Conservation (phyloP, 1,140 invertebrate species). For the Bombus waltoni region DNA sequence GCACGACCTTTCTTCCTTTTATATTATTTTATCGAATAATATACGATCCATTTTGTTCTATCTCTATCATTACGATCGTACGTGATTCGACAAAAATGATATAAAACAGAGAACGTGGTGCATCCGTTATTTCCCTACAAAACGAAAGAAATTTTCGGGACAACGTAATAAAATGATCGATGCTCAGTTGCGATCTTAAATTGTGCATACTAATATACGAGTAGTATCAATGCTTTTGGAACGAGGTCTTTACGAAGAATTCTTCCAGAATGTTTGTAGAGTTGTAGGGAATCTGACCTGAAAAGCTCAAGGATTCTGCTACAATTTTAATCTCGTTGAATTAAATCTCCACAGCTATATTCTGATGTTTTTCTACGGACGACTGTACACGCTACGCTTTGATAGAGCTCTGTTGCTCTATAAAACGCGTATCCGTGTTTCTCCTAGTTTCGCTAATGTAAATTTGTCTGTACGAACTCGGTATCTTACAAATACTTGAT, state of each 20-base stretch:
- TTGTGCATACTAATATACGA: too few species aligned
- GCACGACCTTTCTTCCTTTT: too few species aligned
- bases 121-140: too few species aligned
- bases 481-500: conserved; percentile 22
- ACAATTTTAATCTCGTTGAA: conserved; percentile 15
- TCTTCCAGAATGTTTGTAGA: too few species aligned
- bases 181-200: background rate
- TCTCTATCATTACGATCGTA: too few species aligned
- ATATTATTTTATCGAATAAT: too few species aligned
- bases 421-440: background rate
- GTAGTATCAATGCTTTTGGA: too few species aligned
- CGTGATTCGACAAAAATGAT: too few species aligned
- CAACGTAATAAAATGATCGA: background rate
- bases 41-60: too few species aligned
- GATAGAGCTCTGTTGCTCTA: background rate
- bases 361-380: background rate
- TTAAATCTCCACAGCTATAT: background rate
- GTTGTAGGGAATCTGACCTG: background rate
- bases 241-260: too few species aligned
- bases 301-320: background rate
- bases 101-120: too few species aligned
- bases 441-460: conserved; percentile 17
- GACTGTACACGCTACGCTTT: background rate
- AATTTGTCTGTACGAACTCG: background rate
- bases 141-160: too few species aligned